These are phyloP conservation scores for Odontamblyopus lacepedii DNA, from an alignment of 2,797 vertebrate species.

Conservation along the genomic window DNA sequence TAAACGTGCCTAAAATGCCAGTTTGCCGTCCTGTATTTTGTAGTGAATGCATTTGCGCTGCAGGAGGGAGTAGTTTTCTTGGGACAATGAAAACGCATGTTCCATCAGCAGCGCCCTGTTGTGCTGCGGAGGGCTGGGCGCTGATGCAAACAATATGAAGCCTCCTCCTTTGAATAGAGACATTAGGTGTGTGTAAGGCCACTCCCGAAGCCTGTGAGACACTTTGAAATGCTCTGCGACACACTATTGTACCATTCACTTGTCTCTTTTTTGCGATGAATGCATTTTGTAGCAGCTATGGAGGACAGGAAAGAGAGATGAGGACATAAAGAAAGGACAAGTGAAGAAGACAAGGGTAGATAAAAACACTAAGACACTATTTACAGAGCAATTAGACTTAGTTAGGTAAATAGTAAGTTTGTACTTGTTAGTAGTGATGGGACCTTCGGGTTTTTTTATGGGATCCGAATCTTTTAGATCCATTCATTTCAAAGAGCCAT, in stretches of 20 bases:
- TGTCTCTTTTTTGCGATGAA: slow-evolving; percentile 22
- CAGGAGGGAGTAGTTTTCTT: slow-evolving; percentile 31
- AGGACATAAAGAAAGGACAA: slow-evolving; percentile 27
- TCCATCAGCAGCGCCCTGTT: slow-evolving; percentile 33
- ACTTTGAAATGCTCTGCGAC: slow-evolving; percentile 28
- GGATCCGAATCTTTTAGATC: no score
- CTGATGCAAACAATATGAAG: slow-evolving; percentile 33
- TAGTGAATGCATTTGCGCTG: slow-evolving; percentile 24
- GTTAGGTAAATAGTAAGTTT: no score
- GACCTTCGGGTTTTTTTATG: no score
- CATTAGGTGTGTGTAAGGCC: slow-evolving; percentile 52
- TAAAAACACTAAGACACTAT: not conserved
- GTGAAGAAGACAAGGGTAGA: not conserved
- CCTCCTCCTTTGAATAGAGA: slow-evolving; percentile 48
- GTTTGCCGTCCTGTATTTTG: slow-evolving; percentile 17
- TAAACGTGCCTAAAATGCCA: slow-evolving; percentile 46
- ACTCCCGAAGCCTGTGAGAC: slow-evolving; percentile 24
- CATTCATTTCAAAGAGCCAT: no score
- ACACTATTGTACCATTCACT: slow-evolving; percentile 27
- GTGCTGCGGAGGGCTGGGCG: slow-evolving; percentile 28
- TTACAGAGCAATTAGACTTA: not conserved
- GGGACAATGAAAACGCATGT: slow-evolving; percentile 41
- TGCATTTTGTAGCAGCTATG: slow-evolving; percentile 28
- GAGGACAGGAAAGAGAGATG: slow-evolving; percentile 8
- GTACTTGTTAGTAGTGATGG: no score